phyloP scores from a whole-genome alignment of 2,888 invertebrate species.

The Monochamus alternatus region DNA sequence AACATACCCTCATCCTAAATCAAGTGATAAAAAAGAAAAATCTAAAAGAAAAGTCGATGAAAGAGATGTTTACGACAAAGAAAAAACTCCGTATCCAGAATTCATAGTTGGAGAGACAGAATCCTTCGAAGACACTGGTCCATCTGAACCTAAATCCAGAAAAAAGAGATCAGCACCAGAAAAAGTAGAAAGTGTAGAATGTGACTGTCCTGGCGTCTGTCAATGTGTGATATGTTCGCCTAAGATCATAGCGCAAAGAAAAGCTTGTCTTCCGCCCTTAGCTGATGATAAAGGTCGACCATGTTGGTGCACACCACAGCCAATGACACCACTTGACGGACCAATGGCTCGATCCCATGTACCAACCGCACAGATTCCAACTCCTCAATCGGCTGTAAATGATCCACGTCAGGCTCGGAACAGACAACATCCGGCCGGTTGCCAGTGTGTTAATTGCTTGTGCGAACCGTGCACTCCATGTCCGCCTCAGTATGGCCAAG shows the following conservation, averaged over 20 bases:
- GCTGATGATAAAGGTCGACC: slow-evolving; percentile 14
- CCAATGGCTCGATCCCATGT: background rate
- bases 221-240: slow-evolving; percentile 48
- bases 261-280: slow-evolving; percentile 17
- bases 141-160: slow-evolving; percentile 40
- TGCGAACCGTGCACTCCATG: slow-evolving; percentile 42
- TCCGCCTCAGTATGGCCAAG: background rate
- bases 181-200: slow-evolving; percentile 45
- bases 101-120: background rate
- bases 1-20: too few species aligned
- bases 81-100: background rate
- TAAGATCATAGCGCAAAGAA: slow-evolving; percentile 43
- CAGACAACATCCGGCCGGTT: slow-evolving; percentile 42
- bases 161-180: slow-evolving; percentile 49
- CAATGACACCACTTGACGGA: background rate
- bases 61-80: too few species aligned
- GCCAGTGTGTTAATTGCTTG: slow-evolving; percentile 42
- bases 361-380: background rate
- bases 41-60: too few species aligned
- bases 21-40: too few species aligned
- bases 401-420: background rate
- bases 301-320: slow-evolving; percentile 35
- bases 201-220: slow-evolving; percentile 54
- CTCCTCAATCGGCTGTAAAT: background rate
- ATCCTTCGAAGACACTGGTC: slow-evolving; percentile 45